Percentiles rank a stretch among this genome's conserved stretches.
Evolutionary conservation across 2,113 vertebrate genomes (phyloP).

Genomic region (Prinia subflava): DNA sequence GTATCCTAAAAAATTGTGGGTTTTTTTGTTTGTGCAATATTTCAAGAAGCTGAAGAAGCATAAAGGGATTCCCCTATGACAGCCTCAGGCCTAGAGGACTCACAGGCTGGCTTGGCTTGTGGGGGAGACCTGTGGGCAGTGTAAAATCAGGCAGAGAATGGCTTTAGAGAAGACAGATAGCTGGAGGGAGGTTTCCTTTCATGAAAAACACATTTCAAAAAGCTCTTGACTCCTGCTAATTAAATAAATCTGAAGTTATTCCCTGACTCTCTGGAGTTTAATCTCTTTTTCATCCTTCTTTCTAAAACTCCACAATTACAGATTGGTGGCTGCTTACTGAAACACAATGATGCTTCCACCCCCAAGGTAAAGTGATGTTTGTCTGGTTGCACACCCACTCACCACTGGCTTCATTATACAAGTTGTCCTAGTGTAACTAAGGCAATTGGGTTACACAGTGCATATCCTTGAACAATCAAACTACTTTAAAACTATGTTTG

Average conservation of each 20-base stretch:
- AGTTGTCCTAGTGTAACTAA: neutral
- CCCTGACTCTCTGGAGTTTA: neutral
- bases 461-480: neutral
- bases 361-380: neutral
- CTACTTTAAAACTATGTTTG: neutral
- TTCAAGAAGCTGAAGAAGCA: neutral
- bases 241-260: neutral
- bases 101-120: neutral
- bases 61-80: rapidly evolving
- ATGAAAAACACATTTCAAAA: neutral
- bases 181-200: neutral
- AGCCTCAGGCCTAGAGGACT: neutral
- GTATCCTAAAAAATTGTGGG: neutral
- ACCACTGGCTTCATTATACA: neutral
- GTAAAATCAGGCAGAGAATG: neutral
- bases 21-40: neutral
- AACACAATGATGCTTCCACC: neutral
- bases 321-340: neutral
- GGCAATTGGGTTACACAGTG: neutral
- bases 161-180: neutral
- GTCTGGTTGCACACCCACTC: neutral
- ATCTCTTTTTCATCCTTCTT: neutral
- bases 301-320: neutral
- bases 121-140: neutral
- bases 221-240: neutral